phyloP scores from a whole-genome alignment of 2,113 vertebrate genomes.

The Hipposideros armiger region DNA sequence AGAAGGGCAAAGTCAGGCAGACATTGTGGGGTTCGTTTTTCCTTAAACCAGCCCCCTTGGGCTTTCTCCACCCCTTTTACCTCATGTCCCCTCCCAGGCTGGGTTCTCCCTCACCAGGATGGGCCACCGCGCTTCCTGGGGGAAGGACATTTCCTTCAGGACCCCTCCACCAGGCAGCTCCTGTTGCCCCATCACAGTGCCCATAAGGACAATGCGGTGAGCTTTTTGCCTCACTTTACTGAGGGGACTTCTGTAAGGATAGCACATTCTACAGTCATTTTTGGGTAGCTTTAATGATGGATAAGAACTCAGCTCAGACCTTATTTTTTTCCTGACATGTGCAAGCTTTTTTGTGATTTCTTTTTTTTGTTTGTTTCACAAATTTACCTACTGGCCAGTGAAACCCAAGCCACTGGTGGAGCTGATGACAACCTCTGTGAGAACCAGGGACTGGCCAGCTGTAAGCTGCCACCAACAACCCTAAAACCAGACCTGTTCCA shows the following conservation, averaged over 20 bases:
- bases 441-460: rapidly evolving
- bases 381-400: background rate
- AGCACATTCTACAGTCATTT: background rate
- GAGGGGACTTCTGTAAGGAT: background rate
- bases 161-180: rapidly evolving
- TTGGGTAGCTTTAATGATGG: background rate
- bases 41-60: rapidly evolving
- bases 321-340: background rate
- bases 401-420: background rate
- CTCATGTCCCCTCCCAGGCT: background rate
- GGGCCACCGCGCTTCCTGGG: background rate
- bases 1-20: background rate
- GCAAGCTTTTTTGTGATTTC: background rate
- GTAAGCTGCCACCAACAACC: background rate
- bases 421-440: background rate
- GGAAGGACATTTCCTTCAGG: background rate
- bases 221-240: background rate
- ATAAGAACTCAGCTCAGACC: background rate
- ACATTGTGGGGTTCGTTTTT: background rate
- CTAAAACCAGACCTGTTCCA: background rate
- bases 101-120: background rate
- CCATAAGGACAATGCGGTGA: background rate
- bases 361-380: background rate
- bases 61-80: background rate
- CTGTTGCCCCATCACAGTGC: background rate